A percentile compares a stretch with the other conserved stretches of the same genome.
These are phyloP conservation scores for Montipora efflorescens DNA, from an alignment of 64 coral and sea anemone species.

Conservation along the genomic window DNA sequence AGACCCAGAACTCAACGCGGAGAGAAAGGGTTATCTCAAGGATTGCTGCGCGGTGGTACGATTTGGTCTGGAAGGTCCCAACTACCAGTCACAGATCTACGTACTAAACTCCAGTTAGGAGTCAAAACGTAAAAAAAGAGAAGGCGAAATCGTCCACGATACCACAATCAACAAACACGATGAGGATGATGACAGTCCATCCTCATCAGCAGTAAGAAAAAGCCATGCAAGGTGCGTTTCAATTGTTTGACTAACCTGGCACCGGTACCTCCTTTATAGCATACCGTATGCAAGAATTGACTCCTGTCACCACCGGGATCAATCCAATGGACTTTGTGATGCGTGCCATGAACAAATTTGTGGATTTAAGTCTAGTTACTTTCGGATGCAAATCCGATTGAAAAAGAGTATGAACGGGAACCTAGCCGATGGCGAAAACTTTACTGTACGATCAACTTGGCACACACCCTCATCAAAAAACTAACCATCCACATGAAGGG, in stretches of 20 bases:
- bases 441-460: not conserved
- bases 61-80: too few species aligned
- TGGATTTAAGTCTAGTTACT: slow-evolving; percentile 3
- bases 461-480: slow-evolving; percentile 23
- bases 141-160: not conserved
- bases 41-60: too few species aligned
- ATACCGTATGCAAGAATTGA: not conserved
- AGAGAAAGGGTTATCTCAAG: too few species aligned
- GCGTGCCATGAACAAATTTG: not conserved
- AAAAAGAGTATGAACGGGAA: not conserved
- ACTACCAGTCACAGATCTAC: not conserved
- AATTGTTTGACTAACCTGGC: not conserved
- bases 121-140: not conserved
- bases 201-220: not conserved
- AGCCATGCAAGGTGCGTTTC: not conserved
- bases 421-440: not conserved
- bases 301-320: not conserved
- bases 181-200: not conserved
- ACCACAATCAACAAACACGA: not conserved
- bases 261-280: not conserved
- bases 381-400: not conserved
- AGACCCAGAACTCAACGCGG: too few species aligned
- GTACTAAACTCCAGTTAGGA: not conserved
- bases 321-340: slow-evolving; percentile 10
- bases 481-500: slow-evolving; percentile 23